Conservation (phyloP, 1,140 invertebrate genomes). For the Micrasema minimum region DNA sequence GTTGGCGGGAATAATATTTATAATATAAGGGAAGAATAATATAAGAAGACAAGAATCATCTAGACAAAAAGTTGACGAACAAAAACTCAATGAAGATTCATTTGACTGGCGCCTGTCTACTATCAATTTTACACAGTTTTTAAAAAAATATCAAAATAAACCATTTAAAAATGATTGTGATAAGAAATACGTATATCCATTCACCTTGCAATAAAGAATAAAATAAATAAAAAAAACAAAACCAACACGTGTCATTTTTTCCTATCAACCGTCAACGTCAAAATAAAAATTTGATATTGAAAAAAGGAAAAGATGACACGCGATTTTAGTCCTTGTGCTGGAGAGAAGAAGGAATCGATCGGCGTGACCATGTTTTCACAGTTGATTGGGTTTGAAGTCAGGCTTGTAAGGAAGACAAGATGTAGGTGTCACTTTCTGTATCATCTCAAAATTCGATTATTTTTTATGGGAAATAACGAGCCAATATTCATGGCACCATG, state of each 20-base stretch:
- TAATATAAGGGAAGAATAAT: no score
- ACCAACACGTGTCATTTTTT: conserved; percentile 9
- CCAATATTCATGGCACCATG: conserved; percentile 21
- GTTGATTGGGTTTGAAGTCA: conserved; percentile 26
- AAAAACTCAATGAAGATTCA: no score
- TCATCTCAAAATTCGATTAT: conserved; percentile 44
- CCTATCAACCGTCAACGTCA: conserved; percentile 11
- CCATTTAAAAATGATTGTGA: no score
- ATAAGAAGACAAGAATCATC: no score
- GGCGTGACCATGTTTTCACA: neutral
- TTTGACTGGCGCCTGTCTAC: no score
- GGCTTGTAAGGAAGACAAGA: conserved; percentile 44
- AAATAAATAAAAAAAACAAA: neutral
- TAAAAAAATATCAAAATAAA: no score
- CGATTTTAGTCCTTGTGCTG: neutral
- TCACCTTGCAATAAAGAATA: conserved; percentile 1
- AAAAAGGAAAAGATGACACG: neutral
- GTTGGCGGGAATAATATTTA: no score
- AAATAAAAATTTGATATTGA: neutral
- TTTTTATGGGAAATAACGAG: conserved; percentile 47
- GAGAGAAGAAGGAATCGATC: conserved; percentile 3
- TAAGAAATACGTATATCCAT: no score
- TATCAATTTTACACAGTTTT: no score
- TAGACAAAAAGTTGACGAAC: no score
- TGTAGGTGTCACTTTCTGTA: conserved; percentile 53